phyloP scores from a whole-genome alignment of 2,113 vertebrate genomes.

The Hippocampus mohnikei region DNA sequence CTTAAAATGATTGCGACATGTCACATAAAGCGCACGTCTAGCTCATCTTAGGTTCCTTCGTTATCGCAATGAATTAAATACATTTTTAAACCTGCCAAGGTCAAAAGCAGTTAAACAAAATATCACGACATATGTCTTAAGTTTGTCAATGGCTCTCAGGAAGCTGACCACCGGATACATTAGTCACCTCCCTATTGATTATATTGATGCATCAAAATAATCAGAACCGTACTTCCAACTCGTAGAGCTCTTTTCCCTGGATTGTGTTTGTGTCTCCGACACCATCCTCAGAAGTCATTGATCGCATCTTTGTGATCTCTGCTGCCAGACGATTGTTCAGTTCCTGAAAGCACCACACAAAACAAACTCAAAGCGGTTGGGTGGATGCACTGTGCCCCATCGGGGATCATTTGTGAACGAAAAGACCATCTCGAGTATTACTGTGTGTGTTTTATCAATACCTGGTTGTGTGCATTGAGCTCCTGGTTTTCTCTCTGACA shows the following conservation, averaged over 20 bases:
- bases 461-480: slow-evolving; percentile 82
- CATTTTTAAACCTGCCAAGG: too few species aligned
- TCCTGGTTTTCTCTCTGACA: slow-evolving; percentile 82
- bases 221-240: slow-evolving; percentile 69
- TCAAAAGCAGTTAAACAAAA: too few species aligned
- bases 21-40: too few species aligned
- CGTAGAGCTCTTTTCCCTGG: slow-evolving; percentile 77
- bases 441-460: slow-evolving; percentile 22
- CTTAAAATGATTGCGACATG: too few species aligned
- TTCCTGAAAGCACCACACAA: slow-evolving; percentile 55
- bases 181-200: too few species aligned
- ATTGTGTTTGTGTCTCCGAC: slow-evolving; percentile 57
- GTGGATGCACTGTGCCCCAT: neutral
- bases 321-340: slow-evolving; percentile 78
- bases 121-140: too few species aligned
- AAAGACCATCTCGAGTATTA: neutral
- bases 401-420: neutral
- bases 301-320: slow-evolving; percentile 79
- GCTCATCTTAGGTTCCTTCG: too few species aligned
- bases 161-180: too few species aligned
- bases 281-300: slow-evolving; percentile 73
- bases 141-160: too few species aligned
- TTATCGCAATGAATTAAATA: too few species aligned
- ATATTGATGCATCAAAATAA: neutral
- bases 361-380: neutral